A percentile compares a stretch with the other conserved stretches of the same genome.
These are phyloP conservation scores for Muntiacus reevesi DNA, from an alignment of 2,113 vertebrate species.

Conservation along the genomic window DNA sequence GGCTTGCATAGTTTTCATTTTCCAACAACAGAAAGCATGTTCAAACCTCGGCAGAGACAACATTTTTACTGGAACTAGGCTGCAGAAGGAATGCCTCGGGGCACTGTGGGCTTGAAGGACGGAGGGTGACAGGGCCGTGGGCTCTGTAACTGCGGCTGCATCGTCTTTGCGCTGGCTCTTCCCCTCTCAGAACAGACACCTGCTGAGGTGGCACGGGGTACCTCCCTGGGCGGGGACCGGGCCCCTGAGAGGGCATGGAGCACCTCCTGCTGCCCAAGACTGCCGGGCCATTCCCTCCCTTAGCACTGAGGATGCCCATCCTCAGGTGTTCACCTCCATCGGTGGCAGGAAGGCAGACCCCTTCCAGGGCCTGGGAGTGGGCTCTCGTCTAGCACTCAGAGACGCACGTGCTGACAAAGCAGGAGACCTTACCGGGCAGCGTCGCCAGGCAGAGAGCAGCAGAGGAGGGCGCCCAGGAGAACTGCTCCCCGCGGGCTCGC, in stretches of 20 bases:
- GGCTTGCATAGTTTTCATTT: conserved; percentile 42
- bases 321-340: neutral
- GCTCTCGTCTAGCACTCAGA: neutral
- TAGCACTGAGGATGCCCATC: rapidly evolving
- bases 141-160: neutral
- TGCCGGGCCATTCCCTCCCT: too few relatives aligned
- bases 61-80: conserved; percentile 33
- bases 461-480: neutral
- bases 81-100: neutral
- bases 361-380: neutral
- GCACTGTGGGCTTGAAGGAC: neutral
- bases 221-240: neutral
- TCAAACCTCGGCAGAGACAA: conserved; percentile 51
- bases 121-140: neutral
- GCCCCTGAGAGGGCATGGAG: neutral
- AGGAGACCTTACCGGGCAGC: neutral
- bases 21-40: conserved; percentile 38
- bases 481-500: neutral
- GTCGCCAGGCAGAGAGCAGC: neutral
- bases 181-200: neutral
- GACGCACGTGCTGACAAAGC: neutral
- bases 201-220: neutral
- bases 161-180: rapidly evolving
- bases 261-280: neutral
- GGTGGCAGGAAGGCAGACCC: neutral